phyloP scores from a whole-genome alignment of 2,888 invertebrate genomes.

The Apodemia hepburni region DNA sequence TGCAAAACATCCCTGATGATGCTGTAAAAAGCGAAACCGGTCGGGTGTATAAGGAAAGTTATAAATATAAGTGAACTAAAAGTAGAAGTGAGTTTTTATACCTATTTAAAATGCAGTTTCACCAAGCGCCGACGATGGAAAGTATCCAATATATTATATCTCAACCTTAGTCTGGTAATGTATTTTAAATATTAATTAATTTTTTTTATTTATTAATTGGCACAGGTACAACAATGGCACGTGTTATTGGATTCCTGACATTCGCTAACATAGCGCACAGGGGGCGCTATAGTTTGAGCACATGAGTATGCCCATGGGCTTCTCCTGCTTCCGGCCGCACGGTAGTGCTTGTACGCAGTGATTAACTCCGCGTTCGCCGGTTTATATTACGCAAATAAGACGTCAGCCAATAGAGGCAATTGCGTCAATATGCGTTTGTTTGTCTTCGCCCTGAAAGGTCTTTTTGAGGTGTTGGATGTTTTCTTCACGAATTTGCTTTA shows the following conservation, averaged over 20 bases:
- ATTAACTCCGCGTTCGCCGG: constrained; percentile 34
- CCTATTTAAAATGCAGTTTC: no score
- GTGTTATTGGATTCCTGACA: constrained; percentile 90
- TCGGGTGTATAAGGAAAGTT: no score
- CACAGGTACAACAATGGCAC: constrained; percentile 95
- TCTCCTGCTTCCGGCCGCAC: constrained; percentile 33
- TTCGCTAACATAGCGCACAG: constrained; percentile 55
- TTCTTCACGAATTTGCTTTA: constrained; percentile 19
- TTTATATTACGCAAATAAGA: constrained; percentile 21
- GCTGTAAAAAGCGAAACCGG: no score
- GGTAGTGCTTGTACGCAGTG: constrained; percentile 33
- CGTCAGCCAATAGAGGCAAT: constrained; percentile 18
- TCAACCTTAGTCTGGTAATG: no score
- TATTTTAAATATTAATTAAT: background rate
- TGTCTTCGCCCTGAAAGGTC: constrained; percentile 33
- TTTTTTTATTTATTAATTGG: background rate
- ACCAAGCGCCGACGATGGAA: no score
- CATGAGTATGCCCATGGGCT: constrained; percentile 26
- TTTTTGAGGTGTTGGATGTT: constrained; percentile 28
- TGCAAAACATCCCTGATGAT: no score
- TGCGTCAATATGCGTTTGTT: constrained; percentile 26
- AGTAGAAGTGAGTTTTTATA: no score
- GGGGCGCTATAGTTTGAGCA: constrained; percentile 44
- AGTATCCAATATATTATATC: no score
- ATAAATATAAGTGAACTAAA: no score